These are phyloP conservation scores for Acanthurus tractus DNA, from an alignment of 2,797 vertebrate species.

Conservation along the genomic window DNA sequence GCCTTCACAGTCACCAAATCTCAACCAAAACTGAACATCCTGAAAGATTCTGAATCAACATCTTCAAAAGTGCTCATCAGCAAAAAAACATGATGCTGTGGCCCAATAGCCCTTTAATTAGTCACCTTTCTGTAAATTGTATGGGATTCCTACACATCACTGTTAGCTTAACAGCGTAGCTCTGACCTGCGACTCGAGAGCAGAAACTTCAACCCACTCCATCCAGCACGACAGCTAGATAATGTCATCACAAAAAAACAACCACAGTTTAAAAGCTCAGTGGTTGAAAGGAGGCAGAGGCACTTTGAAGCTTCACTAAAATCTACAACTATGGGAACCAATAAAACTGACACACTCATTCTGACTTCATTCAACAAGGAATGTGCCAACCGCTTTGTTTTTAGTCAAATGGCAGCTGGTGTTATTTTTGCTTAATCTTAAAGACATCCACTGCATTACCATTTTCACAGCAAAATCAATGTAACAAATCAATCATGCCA, in stretches of 20 bases:
- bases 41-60: background rate
- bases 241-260: constrained; percentile 11
- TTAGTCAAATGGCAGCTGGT: background rate
- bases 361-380: background rate
- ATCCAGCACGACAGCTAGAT: constrained; percentile 41
- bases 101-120: constrained; percentile 21
- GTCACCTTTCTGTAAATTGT: constrained; percentile 27
- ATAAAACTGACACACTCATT: background rate
- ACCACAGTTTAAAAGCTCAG: background rate
- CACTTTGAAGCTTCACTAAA: background rate
- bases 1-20: background rate
- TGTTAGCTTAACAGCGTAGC: background rate
- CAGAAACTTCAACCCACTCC: constrained; percentile 46
- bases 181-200: constrained; percentile 56
- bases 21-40: background rate
- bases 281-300: constrained; percentile 3
- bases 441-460: background rate
- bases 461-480: background rate
- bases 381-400: background rate
- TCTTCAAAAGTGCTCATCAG: background rate
- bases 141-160: background rate
- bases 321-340: background rate
- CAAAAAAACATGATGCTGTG: background rate
- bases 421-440: background rate
- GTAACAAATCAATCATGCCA: background rate